Evolutionary conservation across 2,888 invertebrate genomes (phyloP), one percentile per base, ranked within the genome.

Genomic region (Pheosia gnoma): DNA sequence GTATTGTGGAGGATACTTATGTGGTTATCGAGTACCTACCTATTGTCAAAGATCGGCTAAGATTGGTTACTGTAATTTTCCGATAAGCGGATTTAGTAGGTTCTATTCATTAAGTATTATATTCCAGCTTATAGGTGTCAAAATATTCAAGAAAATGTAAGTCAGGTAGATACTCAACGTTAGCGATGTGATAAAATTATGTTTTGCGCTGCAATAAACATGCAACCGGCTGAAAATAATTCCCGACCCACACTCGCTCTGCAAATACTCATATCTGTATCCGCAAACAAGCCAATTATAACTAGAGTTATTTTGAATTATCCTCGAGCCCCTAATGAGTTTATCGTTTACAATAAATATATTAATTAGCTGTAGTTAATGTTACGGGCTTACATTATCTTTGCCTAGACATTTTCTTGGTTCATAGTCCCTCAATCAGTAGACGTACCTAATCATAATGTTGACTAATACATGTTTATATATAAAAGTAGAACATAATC

Each of bases 271-370:
- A 9, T 9, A 51, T 25, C 25, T 9, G 51, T 25, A 51, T 51
- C 51, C 51, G 51, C 25, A 51, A 51, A 51, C 51, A 25, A 25
- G 51, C 51, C 25, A 51, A 51, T 51, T 51, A 51, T 25, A 51
- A 51, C 25, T 51, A n/a, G 25, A 13, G 25, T 47, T 47, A 13
- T 51, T 25, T 51, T 5, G 7, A 51, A 25, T 49, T 49, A 49
- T 49, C 9, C n/a, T 25, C n/a, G 6, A 49, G 11, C 13, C n/a
- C 11, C 9, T 4, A 51, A 51, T 25, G 25, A 51, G 51, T 25
- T 25, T 51, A 51, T 51, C 51, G 25, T 51, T 51, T 8, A 25
- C 4, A 51, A 25, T 51, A 51, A 51, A 51, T 51, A 51, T 25
- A 8, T 51, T 51, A 51, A 51, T 51, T 51, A 51, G 7, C 51